phyloP scores from a whole-genome alignment of 2,113 vertebrate genomes.

The Eulemur rufifrons region DNA sequence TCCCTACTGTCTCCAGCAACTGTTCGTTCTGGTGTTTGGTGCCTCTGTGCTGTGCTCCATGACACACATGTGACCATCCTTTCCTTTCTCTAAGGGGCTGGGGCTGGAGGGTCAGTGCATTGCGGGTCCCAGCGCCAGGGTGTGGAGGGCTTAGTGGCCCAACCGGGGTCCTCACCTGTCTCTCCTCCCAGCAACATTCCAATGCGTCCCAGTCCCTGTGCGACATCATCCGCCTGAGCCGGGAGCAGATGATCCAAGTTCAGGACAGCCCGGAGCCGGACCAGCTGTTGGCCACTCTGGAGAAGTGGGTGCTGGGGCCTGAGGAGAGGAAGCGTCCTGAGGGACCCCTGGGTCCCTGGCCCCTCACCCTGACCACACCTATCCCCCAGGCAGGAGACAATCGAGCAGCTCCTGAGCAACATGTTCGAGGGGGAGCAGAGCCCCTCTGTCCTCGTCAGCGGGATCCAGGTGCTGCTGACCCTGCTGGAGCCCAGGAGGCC shows the following conservation, averaged over 20 bases:
- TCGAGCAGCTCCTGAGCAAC: slow-evolving; percentile 84
- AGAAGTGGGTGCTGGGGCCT: slow-evolving; percentile 78
- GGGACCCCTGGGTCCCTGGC: neutral
- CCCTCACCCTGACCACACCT: neutral
- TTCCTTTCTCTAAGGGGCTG: neutral
- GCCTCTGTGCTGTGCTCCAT: neutral
- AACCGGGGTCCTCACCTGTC: neutral
- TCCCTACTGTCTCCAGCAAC: no score
- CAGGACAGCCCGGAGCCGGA: slow-evolving; percentile 82
- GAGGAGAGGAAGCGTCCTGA: neutral
- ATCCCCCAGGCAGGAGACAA: slow-evolving; percentile 81
- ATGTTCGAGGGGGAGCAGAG: slow-evolving; percentile 82
- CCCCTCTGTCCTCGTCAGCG: slow-evolving; percentile 81
- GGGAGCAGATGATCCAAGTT: slow-evolving; percentile 84
- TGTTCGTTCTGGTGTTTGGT: neutral
- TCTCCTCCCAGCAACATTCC: slow-evolving; percentile 82
- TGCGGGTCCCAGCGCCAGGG: neutral
- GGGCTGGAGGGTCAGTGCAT: neutral
- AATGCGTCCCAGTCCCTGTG: slow-evolving; percentile 85
- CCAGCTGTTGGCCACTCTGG: slow-evolving; percentile 82
- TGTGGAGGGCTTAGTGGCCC: fast-evolving
- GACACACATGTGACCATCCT: neutral
- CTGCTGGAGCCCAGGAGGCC: slow-evolving; percentile 82
- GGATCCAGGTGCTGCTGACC: slow-evolving; percentile 83
- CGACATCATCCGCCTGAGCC: slow-evolving; percentile 85